Evolutionary conservation across 2,888 invertebrate species (phyloP).

Genomic region (Lasiommata megera): DNA sequence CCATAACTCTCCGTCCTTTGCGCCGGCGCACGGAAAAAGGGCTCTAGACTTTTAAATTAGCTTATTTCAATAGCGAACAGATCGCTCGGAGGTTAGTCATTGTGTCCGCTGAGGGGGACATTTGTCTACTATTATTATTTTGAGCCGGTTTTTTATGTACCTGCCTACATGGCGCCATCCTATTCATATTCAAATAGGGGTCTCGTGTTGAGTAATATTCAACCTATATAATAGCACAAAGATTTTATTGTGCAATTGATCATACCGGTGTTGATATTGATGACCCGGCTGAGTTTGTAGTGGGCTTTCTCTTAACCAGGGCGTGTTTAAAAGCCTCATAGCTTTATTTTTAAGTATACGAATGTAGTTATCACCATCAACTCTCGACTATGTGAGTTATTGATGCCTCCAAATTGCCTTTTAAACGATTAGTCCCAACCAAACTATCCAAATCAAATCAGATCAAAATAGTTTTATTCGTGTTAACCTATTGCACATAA

Average conservation of each 20-base stretch:
- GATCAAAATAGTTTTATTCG: no score
- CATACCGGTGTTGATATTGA: no score
- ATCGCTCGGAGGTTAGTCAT: constrained; percentile 67
- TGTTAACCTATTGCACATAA: no score
- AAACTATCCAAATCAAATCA: no score
- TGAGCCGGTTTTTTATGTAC: constrained; percentile 77
- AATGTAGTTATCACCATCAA: no score
- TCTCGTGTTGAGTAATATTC: constrained; percentile 74
- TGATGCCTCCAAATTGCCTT: no score
- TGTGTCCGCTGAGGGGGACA: constrained; percentile 71
- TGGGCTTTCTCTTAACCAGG: no score
- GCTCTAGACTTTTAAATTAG: constrained; percentile 71
- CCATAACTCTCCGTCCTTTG: neutral
- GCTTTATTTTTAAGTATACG: no score
- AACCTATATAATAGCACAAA: constrained; percentile 63
- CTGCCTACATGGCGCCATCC: constrained; percentile 78
- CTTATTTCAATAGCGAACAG: constrained; percentile 70
- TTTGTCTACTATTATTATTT: constrained; percentile 74
- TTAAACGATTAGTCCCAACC: no score
- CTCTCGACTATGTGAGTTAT: no score
- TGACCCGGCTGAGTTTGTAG: no score
- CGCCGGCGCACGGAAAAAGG: constrained; percentile 24
- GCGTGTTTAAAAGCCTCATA: no score
- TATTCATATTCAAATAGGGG: constrained; percentile 78
- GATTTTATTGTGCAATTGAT: constrained; percentile 63